Conservation (phyloP, 2,113 vertebrate species). For the Tychaedon coryphoeus region DNA sequence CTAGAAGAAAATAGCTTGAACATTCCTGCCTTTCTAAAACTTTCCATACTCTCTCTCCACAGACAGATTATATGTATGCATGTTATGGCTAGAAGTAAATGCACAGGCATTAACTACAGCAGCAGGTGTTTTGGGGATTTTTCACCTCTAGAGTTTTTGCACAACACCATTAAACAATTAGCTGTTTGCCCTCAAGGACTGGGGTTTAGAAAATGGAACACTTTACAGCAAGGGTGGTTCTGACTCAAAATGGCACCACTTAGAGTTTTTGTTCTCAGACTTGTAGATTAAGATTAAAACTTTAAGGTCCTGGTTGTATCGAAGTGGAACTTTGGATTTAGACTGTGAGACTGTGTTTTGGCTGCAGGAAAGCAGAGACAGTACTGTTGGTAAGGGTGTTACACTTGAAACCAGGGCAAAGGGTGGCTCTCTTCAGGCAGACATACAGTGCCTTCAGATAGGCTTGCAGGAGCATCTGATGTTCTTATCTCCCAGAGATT, state of each 20-base stretch:
- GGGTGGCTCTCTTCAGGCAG: background rate
- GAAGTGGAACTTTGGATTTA: background rate
- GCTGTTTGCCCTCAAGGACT: constrained; percentile 29
- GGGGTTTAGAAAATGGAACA: background rate
- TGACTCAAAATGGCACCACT: background rate
- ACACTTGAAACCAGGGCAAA: background rate
- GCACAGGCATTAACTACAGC: constrained; percentile 4
- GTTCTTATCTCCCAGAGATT: background rate
- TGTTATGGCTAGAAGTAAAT: constrained; percentile 49
- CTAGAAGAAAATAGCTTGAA: background rate
- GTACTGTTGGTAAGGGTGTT: background rate
- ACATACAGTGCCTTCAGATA: background rate
- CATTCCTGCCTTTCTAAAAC: background rate
- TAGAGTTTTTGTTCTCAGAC: background rate
- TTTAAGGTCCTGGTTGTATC: background rate
- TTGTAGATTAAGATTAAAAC: background rate
- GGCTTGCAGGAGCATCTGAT: background rate
- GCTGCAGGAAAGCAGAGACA: background rate
- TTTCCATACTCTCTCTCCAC: background rate
- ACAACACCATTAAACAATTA: constrained; percentile 29
- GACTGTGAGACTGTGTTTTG: background rate
- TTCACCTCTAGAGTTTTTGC: background rate
- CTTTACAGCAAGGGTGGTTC: background rate
- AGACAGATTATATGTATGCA: constrained; percentile 1
- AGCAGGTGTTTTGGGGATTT: constrained; percentile 15